phyloP scores from a whole-genome alignment of 2,113 vertebrate species.

The Hippoglossus stenolepis region DNA sequence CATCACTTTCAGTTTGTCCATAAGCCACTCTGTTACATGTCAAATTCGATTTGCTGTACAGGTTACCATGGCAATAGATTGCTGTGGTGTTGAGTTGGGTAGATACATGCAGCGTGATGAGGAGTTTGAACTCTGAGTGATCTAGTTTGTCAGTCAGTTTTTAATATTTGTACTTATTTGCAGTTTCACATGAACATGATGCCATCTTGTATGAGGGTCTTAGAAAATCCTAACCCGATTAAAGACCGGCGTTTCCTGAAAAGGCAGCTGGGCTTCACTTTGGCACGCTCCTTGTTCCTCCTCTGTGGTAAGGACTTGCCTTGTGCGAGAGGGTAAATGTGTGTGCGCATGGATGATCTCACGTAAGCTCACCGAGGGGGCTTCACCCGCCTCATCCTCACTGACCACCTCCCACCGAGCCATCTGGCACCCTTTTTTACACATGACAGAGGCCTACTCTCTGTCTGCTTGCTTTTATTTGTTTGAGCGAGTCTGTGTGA shows the following conservation, averaged over 20 bases:
- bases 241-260: slow-evolving; percentile 11
- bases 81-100: neutral
- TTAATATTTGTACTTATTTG: neutral
- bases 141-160: neutral
- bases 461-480: slow-evolving; percentile 23
- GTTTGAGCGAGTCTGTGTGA: neutral
- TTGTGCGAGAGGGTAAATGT: slow-evolving; percentile 46
- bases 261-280: slow-evolving; percentile 26
- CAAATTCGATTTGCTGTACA: slow-evolving; percentile 2
- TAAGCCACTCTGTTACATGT: neutral
- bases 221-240: slow-evolving; percentile 30
- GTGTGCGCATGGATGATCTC: slow-evolving; percentile 64
- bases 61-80: slow-evolving; percentile 4
- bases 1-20: slow-evolving; percentile 3
- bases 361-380: slow-evolving; percentile 61
- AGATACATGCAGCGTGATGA: neutral
- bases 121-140: neutral
- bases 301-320: slow-evolving; percentile 37
- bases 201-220: neutral
- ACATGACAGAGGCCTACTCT: slow-evolving; percentile 26
- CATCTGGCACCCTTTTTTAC: slow-evolving; percentile 65
- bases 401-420: slow-evolving; percentile 64
- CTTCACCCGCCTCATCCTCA: slow-evolving; percentile 59
- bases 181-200: neutral
- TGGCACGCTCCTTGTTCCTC: slow-evolving; percentile 5